Evolutionary conservation across 2,888 invertebrate genomes (phyloP), one percentile per base, ranked within the genome.

Genomic region (Monopis laevigella): DNA sequence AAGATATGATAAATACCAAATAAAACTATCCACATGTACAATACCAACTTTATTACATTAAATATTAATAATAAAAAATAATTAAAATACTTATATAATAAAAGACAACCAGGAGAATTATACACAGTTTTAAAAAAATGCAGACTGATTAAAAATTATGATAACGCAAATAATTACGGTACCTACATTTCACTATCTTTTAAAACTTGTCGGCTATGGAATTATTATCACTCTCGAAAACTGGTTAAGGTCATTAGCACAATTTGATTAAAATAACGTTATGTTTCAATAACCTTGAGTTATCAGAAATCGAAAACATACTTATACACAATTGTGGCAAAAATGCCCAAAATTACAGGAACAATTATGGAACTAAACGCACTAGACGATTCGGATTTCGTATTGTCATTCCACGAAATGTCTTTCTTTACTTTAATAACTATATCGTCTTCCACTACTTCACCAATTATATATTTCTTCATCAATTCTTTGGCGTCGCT

Each of bases 401-500:
- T 4, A 10, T 17, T 32, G 39, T 54, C 55, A 18, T 57, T 58
- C 69, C 67, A 68, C 19, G 45, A 42, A 5, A 54, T 34, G 7
- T 46, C 40, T 17, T 55, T 56, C 48, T 52, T 55, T 46, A 58
- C 48, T 24, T 48, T 52, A 40, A 71, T 70, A 49, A 74, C 77
- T 44, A 81, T 72, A 54, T 89, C 88, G 24, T 75, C 70, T 49
- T 83, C 88, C 44, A 87, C 84, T 39, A 97, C 57, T 68, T 92
- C 92, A 38, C 98, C 98, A 51, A 98, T 84, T 62, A 85, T 85
- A 64, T 87, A 97, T 58, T 92, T 89, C 54, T 86, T 82, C 93
- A 97, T 95, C 81, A 98, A 84, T 58, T 95, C 92, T 53, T 95
- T 86, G 11, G 98, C 98, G 81, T 98, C 98, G 41, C 89, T 86